A percentile compares a stretch with the other conserved stretches of the same genome.
Evolutionary conservation across 1,140 invertebrate genomes (phyloP).

Genomic region (Thrips palmi): DNA sequence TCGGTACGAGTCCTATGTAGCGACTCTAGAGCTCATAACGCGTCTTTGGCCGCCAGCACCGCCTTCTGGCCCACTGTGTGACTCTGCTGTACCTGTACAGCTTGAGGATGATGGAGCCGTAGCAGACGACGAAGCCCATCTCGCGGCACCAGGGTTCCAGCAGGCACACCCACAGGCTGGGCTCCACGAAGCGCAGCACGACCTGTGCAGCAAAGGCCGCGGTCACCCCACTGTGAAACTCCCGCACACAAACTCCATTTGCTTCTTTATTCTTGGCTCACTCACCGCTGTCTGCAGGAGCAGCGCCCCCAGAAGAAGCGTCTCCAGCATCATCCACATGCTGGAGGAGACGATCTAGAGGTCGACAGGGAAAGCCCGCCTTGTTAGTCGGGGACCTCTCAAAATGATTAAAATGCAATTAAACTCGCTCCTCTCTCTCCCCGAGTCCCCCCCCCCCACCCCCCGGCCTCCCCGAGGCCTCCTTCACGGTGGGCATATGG

Average conservation of each 20-base stretch:
- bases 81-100: conserved; percentile 81
- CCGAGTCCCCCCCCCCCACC: too few relatives aligned
- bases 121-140: conserved; percentile 76
- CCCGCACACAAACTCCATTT: neutral
- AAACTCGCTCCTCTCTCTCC: too few relatives aligned
- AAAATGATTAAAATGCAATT: conserved; percentile 1
- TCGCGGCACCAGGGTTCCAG: conserved; percentile 75
- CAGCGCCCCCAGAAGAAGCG: conserved; percentile 63
- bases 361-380: conserved; percentile 12
- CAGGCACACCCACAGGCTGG: conserved; percentile 52
- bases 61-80: too few relatives aligned
- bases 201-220: conserved; percentile 36
- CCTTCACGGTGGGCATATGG: too few relatives aligned
- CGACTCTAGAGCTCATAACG: too few relatives aligned
- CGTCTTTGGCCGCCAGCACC: too few relatives aligned
- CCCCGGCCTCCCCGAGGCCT: too few relatives aligned
- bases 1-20: too few relatives aligned
- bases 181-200: conserved; percentile 60
- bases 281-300: conserved; percentile 72
- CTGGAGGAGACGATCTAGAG: conserved; percentile 58
- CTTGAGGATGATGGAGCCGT: conserved; percentile 76
- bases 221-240: too few relatives aligned
- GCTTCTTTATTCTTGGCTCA: conserved; percentile 13
- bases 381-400: conserved; percentile 1
- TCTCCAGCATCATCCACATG: conserved; percentile 81